Base-by-base conservation (phyloP, 2,888 invertebrate genomes). In the Sussaba pulchella region DNA sequence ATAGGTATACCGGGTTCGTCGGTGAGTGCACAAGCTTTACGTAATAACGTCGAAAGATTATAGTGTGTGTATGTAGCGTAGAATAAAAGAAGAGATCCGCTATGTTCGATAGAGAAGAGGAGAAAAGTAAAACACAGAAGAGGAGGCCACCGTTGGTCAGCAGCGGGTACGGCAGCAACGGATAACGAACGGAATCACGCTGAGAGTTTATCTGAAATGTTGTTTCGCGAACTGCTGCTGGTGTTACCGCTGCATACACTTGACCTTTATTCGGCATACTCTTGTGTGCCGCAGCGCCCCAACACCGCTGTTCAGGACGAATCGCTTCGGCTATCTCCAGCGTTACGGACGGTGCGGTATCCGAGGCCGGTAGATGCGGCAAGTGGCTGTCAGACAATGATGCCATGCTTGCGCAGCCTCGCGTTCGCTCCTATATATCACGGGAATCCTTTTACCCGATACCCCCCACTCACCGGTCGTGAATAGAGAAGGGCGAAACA, bases 191-290 rank as follows among this genome's bases (percentile, higher is more conserved):
- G 77, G 70, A 77, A 81, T 81, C 77, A 81, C 81, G 73, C 81
- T 77, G 70, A 66, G 73, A 59, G 77, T 74, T 81, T 66, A 69
- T 74, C 77, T 66, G 63, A 69, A 72, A 52, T 57, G 67, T 74
- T 77, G 70, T 69, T 57, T 70, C 70, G 66, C 69, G 70, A 66
- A 74, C 66, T 64, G 41, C 31, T 54, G 54, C 52, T 10, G 54
- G 12, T 17, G 54, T 36, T 78, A 77, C 78, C 78, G 82, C 83
- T 87, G 87, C 86, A 88, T 90, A 89, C 89, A 89, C 90, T 91
- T 90, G 89, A 91, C 90, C 90, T 90, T 90, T 89, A 89, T 90
- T 88, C 74, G n/a, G 14, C 36, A 21, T 45, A 61, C 54, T 61
- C 57, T 24, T 54, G 52, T 26, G 63, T 47, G 50, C 54, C 4